Conservation (phyloP, 2,888 invertebrate species). For the Sarcophaga carnaria region DNA sequence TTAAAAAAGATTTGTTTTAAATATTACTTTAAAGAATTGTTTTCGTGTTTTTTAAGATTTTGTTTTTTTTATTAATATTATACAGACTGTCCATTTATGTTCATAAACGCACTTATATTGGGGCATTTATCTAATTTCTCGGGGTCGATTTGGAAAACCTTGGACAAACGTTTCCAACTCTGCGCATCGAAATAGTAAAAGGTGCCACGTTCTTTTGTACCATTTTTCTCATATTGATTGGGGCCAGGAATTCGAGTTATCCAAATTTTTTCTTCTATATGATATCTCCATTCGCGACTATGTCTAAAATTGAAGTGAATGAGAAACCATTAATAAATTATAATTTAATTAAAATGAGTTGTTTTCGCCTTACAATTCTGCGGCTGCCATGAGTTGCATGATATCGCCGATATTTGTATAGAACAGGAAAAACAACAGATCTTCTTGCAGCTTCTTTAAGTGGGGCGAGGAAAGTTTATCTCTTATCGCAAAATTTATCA, state of each 20-base stretch:
- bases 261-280: slow-evolving; percentile 99
- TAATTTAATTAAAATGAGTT: background rate
- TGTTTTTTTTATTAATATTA: slow-evolving; percentile 81
- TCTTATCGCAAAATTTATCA: slow-evolving; percentile 97
- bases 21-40: slow-evolving; percentile 70
- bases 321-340: background rate
- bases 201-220: slow-evolving; percentile 98
- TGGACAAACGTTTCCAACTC: slow-evolving; percentile 99
- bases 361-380: slow-evolving; percentile 91
- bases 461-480: slow-evolving; percentile 97
- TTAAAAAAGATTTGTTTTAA: slow-evolving; percentile 72
- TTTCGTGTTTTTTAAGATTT: slow-evolving; percentile 73
- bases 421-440: slow-evolving; percentile 99
- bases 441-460: slow-evolving; percentile 98
- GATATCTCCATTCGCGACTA: slow-evolving; percentile 99
- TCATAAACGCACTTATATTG: slow-evolving; percentile 82
- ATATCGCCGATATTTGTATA: slow-evolving; percentile 99
- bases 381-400: slow-evolving; percentile 98
- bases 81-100: slow-evolving; percentile 82
- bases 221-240: slow-evolving; percentile 95
- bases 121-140: slow-evolving; percentile 95
- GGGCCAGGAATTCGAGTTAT: slow-evolving; percentile 98
- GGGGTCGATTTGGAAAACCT: slow-evolving; percentile 99
- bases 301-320: slow-evolving; percentile 85
- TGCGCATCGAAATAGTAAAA: slow-evolving; percentile 99